These are phyloP conservation scores for Pemphigus obesinymphae DNA, from an alignment of 1,140 invertebrate species.

Conservation along the genomic window DNA sequence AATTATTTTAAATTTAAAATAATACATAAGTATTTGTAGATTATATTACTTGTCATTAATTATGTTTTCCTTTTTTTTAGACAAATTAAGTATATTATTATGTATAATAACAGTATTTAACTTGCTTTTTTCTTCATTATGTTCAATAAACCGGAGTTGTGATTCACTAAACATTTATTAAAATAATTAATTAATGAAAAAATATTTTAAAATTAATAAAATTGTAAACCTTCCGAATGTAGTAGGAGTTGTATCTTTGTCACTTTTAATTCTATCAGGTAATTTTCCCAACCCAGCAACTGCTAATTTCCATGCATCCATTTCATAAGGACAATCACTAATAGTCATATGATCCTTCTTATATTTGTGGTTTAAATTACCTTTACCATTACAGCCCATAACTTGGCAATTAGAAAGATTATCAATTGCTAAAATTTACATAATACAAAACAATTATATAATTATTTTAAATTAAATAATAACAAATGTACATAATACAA, in stretches of 20 bases:
- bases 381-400: constrained; percentile 6
- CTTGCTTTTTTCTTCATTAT: not conserved
- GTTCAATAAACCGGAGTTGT: not conserved
- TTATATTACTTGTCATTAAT: not conserved
- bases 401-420: not conserved
- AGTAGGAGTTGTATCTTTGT: not conserved
- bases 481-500: too few species aligned
- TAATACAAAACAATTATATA: not conserved
- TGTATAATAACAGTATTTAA: not conserved
- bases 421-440: not conserved
- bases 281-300: not conserved
- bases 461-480: constrained; percentile 44
- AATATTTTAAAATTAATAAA: not conserved
- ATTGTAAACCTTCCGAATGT: not conserved
- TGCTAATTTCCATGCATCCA: constrained; percentile 21
- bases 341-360: not conserved
- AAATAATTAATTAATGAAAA: not conserved
- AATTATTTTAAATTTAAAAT: not conserved
- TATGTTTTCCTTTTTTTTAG: not conserved
- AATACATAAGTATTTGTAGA: not conserved
- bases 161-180: not conserved
- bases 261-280: constrained; percentile 5
- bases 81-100: not conserved
- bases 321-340: constrained; percentile 25
- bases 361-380: not conserved